These are phyloP conservation scores for Phocides pigmalion DNA, from an alignment of 1,140 invertebrate genomes.

Conservation along the genomic window DNA sequence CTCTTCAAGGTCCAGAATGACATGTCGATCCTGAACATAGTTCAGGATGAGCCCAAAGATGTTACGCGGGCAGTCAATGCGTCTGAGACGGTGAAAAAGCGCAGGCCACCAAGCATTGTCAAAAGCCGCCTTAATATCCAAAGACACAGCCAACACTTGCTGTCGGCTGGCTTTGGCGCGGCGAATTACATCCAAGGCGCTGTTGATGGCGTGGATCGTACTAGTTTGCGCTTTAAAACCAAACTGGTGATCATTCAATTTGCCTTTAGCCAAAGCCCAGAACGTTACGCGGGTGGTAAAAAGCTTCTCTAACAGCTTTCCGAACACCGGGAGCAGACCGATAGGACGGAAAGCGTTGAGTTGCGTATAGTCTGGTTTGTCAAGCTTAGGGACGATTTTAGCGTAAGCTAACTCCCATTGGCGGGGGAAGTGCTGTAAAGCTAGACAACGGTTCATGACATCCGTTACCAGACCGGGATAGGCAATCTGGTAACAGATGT, in stretches of 20 bases:
- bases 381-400: conserved; percentile 38
- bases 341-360: conserved; percentile 37
- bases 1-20: conserved; percentile 1
- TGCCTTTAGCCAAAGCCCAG: not conserved
- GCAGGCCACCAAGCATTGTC: conserved; percentile 49
- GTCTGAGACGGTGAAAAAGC: conserved; percentile 19
- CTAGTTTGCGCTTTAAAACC: conserved; percentile 39
- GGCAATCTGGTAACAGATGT: conserved; percentile 38
- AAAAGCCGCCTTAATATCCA: conserved; percentile 46
- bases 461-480: conserved; percentile 34
- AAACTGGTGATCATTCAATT: conserved; percentile 25
- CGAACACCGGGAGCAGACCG: conserved; percentile 24
- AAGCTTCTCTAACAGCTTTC: not conserved
- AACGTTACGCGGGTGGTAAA: conserved; percentile 30
- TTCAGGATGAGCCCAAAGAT: conserved; percentile 27
- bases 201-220: conserved; percentile 31
- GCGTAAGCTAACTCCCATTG: conserved; percentile 26
- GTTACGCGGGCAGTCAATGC: conserved; percentile 37
- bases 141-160: conserved; percentile 28
- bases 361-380: conserved; percentile 12
- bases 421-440: conserved; percentile 9
- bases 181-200: conserved; percentile 23
- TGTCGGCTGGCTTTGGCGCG: not conserved
- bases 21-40: conserved; percentile 12
- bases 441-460: conserved; percentile 38